These are phyloP conservation scores for Turritopsis dohrnii DNA, from an alignment of 30 jellyfish, hydroid and myxozoan genomes.

Conservation along the genomic window DNA sequence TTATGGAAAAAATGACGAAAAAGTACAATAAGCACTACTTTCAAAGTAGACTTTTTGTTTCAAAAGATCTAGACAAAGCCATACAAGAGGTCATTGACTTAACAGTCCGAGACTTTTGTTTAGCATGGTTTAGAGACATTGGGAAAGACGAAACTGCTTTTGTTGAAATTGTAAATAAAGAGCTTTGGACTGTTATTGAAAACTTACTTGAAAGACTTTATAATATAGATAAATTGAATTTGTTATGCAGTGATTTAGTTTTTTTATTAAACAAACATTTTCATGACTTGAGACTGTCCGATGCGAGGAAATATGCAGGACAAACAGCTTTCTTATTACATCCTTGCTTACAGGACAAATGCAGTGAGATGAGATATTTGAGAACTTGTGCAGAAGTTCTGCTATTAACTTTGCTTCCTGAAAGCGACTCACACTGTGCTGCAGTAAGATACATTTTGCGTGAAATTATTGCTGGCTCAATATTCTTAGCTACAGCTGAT, in stretches of 20 bases:
- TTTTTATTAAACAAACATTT: conserved; percentile 63
- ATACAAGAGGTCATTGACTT: conserved; percentile 85
- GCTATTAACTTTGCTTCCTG: conserved; percentile 78
- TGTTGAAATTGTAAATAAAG: conserved; percentile 90
- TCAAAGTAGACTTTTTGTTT: conserved; percentile 55
- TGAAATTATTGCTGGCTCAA: conserved; percentile 73
- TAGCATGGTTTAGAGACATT: conserved; percentile 89
- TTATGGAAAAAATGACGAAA: conserved; percentile 59
- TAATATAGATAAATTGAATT: conserved; percentile 80
- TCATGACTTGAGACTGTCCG: conserved; percentile 86
- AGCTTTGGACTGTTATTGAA: conserved; percentile 81
- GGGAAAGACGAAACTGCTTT: conserved; percentile 98
- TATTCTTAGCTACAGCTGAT: conserved; percentile 89
- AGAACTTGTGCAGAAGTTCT: conserved; percentile 82
- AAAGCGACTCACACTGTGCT: conserved; percentile 78
- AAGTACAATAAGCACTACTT: conserved; percentile 75
- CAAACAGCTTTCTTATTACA: conserved; percentile 86
- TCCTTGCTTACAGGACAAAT: conserved; percentile 81
- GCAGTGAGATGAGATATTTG: conserved; percentile 55
- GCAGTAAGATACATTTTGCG: conserved; percentile 72
- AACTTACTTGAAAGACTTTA: conserved; percentile 62
- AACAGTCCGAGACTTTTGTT: conserved; percentile 77
- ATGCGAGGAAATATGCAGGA: conserved; percentile 80
- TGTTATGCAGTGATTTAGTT: conserved; percentile 77
- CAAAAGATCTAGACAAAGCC: conserved; percentile 76